A percentile compares a stretch with the other conserved stretches of the same genome.
Evolutionary conservation across 1,140 invertebrate genomes (phyloP).

Genomic region (Bombus terrestris): DNA sequence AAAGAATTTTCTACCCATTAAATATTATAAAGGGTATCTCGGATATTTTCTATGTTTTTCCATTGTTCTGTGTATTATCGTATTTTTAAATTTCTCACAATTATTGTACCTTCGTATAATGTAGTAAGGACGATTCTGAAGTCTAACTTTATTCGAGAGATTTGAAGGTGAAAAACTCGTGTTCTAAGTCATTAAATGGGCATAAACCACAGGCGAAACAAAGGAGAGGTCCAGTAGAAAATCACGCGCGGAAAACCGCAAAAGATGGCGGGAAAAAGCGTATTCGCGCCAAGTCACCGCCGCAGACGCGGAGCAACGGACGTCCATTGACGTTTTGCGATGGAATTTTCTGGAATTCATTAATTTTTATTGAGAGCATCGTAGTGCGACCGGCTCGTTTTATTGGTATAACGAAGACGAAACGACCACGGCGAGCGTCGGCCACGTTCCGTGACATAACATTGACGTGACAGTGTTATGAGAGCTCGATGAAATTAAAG

Average conservation of each 20-base stretch:
- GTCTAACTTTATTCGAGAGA: neutral
- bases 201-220: neutral
- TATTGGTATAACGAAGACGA: conserved; percentile 49
- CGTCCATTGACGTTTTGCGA: conserved; percentile 14
- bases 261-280: neutral
- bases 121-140: neutral
- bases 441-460: conserved; percentile 51
- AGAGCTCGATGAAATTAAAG: conserved; percentile 42
- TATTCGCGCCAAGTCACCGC: no score
- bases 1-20: no score
- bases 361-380: conserved; percentile 55
- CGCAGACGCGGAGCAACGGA: neutral
- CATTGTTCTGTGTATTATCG: no score
- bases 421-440: conserved; percentile 9
- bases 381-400: conserved; percentile 19
- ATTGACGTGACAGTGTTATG: conserved; percentile 40
- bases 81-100: no score
- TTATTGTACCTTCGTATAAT: no score
- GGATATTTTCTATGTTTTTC: no score
- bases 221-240: neutral
- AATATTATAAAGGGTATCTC: no score
- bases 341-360: conserved; percentile 43
- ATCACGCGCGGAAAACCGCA: neutral
- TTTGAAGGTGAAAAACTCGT: neutral
- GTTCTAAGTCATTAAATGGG: neutral